Evolutionary conservation across 2,888 invertebrate species (phyloP).

Genomic region (Phytoseiulus persimilis): DNA sequence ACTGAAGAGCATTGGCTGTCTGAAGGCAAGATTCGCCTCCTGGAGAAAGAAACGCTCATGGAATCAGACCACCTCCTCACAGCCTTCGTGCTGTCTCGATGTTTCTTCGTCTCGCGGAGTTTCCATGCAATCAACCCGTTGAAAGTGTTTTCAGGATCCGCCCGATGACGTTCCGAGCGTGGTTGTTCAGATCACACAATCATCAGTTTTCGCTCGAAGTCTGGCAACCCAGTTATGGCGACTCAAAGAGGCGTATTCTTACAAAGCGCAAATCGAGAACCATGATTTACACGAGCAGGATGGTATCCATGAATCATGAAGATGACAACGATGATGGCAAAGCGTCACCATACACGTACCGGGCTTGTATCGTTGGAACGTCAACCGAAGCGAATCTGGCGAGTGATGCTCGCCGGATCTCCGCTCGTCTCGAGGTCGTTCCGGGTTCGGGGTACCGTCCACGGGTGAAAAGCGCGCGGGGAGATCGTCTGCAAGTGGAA

Average conservation of each 20-base stretch:
- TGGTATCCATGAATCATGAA: neutral
- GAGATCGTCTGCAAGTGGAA: neutral
- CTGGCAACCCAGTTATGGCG: too few species aligned
- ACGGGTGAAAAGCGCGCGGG: constrained; percentile 19
- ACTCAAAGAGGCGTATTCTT: neutral
- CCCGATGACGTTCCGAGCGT: too few species aligned
- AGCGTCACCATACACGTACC: neutral
- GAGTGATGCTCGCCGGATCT: constrained; percentile 37
- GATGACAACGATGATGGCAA: neutral
- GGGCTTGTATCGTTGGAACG: constrained; percentile 8
- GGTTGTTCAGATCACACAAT: too few species aligned
- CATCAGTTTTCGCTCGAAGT: too few species aligned
- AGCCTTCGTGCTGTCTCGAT: too few species aligned
- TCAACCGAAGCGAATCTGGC: constrained; percentile 37
- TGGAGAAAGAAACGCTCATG: neutral
- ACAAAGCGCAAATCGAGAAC: neutral
- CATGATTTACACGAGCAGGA: neutral
- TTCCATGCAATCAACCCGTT: too few species aligned
- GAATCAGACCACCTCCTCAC: neutral
- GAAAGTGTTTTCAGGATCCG: too few species aligned
- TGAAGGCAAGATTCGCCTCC: neutral
- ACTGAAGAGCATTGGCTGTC: constrained; percentile 14
- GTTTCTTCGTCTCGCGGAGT: too few species aligned
- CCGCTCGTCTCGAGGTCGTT: constrained; percentile 31
- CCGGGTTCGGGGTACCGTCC: constrained; percentile 14